Conservation (phyloP, 2,797 vertebrate genomes). For the Sebastes oblongus region DNA sequence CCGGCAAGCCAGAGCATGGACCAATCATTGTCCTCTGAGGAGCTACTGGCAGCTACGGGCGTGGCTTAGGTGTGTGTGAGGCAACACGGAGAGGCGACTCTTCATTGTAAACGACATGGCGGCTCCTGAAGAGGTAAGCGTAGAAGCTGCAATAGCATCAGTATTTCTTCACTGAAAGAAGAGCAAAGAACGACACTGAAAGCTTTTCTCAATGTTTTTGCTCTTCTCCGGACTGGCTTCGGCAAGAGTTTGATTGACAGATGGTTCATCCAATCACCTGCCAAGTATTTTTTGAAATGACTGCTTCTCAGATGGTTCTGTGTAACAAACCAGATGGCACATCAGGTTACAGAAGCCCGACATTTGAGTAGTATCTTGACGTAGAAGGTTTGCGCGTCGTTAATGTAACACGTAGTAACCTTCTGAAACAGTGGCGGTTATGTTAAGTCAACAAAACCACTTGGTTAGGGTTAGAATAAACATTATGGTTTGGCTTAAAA, state of each 20-base stretch:
- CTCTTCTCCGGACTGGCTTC: background rate
- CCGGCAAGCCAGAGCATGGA: background rate
- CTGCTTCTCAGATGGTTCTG: no score
- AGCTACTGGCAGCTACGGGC: no score
- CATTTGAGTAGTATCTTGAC: background rate
- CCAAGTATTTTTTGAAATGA: background rate
- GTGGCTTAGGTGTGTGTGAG: no score
- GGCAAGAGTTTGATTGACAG: background rate
- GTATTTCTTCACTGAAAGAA: background rate
- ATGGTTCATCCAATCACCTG: accelerated
- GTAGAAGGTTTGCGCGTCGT: background rate
- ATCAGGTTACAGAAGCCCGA: background rate
- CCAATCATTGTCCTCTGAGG: background rate
- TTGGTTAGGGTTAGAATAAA: background rate
- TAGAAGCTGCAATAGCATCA: background rate
- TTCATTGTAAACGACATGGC: no score
- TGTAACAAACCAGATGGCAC: no score
- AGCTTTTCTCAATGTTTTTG: background rate
- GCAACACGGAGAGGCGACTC: no score
- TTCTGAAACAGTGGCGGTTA: background rate
- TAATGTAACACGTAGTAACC: background rate
- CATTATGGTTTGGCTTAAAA: background rate
- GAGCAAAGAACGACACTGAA: background rate
- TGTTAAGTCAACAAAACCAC: background rate
- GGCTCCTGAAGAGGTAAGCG: background rate